Base-by-base conservation (phyloP, 2,888 invertebrate genomes). In the Baronia brevicornis region DNA sequence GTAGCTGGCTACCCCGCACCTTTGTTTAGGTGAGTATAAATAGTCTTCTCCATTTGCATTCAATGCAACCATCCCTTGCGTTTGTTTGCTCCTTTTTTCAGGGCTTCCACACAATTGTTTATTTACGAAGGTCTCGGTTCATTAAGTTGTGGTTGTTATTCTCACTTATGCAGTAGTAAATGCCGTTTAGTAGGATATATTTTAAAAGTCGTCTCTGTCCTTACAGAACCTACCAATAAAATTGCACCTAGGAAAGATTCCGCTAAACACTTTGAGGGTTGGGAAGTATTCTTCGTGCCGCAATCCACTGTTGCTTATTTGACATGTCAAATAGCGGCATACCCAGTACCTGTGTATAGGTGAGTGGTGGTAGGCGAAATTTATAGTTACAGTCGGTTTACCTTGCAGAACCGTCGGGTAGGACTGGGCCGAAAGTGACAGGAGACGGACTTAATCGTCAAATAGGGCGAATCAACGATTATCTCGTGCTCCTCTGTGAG, bases 401-500 rank as follows among this genome's bases (percentile, higher is more conserved):
- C 43, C 58, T 77, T 78, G 48, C 84, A 91, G 91, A 91, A 61
- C 90, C 91, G 7, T 88, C 90, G 47, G 90, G 90, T 72, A 90
- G 90, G 60, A 90, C 90, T 48, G 85, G 87, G 31, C 91, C 91
- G 30, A 89, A 88, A 63, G 78, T 90, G 55, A 87, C 88, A 46
- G 88, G 87, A 43, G 85, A 87, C 64, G 87, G 87, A 36, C 78
- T 88, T 48, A 88, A 88, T 64, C 86, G 88, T 46, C 77, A 84
- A 48, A 73, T 86, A 56, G 79, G 85, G 52, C 61, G 60, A 43
- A 53, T 53, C 37, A 56, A 50, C 34, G 69, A 77, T 48, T 86
- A 79, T 48, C 87, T 90, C 48, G 88, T 90, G 42, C 87, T 91
- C 51, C 86, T 91, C 53, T 93, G 93, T 68, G 91, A 91, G 54